Percentiles rank a stretch among this genome's conserved stretches.
Conservation (phyloP, 1,140 invertebrate species). For the Zaprionus ghesquierei region DNA sequence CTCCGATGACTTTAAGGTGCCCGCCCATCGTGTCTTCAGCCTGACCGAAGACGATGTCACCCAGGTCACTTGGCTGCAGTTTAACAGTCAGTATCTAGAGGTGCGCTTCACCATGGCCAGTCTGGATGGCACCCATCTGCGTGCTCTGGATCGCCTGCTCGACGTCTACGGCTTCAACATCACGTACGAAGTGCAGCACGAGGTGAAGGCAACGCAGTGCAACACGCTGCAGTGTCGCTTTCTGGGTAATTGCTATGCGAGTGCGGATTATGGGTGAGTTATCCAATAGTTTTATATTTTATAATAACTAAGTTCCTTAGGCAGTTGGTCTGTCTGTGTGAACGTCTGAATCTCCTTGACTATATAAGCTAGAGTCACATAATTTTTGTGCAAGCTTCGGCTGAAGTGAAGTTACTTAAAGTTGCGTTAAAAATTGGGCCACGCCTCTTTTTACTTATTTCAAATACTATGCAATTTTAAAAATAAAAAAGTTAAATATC, state of each 20-base stretch:
- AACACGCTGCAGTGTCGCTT: conserved; percentile 91
- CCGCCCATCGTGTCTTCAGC: conserved; percentile 82
- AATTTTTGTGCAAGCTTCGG: too few relatives aligned
- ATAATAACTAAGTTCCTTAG: too few relatives aligned
- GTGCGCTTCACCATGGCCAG: conserved; percentile 89
- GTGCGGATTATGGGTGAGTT: conserved; percentile 87
- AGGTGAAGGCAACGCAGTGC: conserved; percentile 86
- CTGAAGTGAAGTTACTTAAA: too few relatives aligned
- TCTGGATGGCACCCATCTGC: conserved; percentile 91
- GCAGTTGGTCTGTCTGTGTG: too few relatives aligned
- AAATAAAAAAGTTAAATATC: too few relatives aligned
- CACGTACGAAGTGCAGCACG: conserved; percentile 90
- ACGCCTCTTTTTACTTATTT: too few relatives aligned
- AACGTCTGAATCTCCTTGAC: too few relatives aligned
- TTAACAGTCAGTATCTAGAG: conserved; percentile 89
- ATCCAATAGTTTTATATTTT: too few relatives aligned
- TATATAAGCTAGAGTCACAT: too few relatives aligned
- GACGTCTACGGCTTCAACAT: conserved; percentile 96
- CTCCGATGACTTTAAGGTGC: conserved; percentile 87
- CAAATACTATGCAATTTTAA: too few relatives aligned
- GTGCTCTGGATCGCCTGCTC: conserved; percentile 90
- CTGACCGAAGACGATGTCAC: conserved; percentile 89
- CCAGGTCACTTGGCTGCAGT: conserved; percentile 87
- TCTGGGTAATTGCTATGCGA: conserved; percentile 91
- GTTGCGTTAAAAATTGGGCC: too few relatives aligned